phyloP scores from a whole-genome alignment of 1,140 invertebrate genomes.

The Drosophila cardini region DNA sequence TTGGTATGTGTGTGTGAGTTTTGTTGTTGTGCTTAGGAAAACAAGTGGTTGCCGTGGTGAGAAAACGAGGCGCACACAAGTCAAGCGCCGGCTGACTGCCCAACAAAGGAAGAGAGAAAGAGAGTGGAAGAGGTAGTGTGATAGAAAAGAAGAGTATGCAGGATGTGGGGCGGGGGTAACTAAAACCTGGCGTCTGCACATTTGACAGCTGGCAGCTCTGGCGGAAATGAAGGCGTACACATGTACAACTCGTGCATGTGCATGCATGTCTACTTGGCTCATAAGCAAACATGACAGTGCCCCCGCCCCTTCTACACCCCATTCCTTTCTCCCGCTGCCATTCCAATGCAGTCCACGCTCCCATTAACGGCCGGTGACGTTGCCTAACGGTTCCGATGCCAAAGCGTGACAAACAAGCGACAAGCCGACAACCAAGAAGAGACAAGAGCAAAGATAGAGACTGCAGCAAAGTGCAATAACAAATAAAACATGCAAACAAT shows the following conservation, averaged over 20 bases:
- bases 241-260: conserved; percentile 13
- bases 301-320: background rate
- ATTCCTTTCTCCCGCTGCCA: background rate
- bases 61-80: conserved; percentile 56
- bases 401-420: conserved; percentile 75
- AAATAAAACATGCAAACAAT: conserved; percentile 19
- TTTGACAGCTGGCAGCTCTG: conserved; percentile 62
- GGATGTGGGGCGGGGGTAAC: background rate
- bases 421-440: conserved; percentile 25
- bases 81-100: conserved; percentile 45
- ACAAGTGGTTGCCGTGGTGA: conserved; percentile 84
- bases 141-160: no score
- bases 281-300: conserved; percentile 75
- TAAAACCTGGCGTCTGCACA: conserved; percentile 33
- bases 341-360: conserved; percentile 55
- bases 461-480: conserved; percentile 12
- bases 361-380: conserved; percentile 64
- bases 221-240: conserved; percentile 47
- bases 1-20: conserved; percentile 46
- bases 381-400: conserved; percentile 61
- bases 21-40: conserved; percentile 83
- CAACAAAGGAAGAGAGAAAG: background rate
- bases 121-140: background rate
- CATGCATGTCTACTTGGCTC: conserved; percentile 35
- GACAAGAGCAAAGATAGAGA: conserved; percentile 10